Evolutionary conservation across 2,888 invertebrate species (phyloP).

Genomic region (Saturnia pavonia): DNA sequence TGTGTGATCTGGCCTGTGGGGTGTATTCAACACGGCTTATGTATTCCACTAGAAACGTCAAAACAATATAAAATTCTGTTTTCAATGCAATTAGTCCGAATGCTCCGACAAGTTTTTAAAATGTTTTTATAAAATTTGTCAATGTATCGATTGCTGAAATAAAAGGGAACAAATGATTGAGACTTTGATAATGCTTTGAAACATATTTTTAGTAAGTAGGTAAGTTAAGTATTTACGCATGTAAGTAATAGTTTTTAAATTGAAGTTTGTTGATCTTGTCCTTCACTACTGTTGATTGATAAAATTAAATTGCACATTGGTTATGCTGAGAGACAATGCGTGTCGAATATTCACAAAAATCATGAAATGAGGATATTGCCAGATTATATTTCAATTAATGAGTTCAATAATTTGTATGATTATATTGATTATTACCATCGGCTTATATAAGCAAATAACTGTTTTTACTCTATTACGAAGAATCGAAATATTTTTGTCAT

Average conservation of each 20-base stretch:
- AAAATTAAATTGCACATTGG: background rate
- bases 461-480: background rate
- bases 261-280: background rate
- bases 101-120: background rate
- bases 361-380: background rate
- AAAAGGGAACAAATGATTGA: background rate
- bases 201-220: too few species aligned
- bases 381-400: background rate
- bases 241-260: background rate
- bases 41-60: background rate
- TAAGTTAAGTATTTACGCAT: background rate
- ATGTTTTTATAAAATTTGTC: too few species aligned
- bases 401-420: background rate
- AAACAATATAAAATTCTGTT: background rate
- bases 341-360: background rate
- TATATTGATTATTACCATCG: background rate
- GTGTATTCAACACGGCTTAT: background rate
- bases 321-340: background rate
- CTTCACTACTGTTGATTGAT: background rate
- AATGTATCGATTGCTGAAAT: too few species aligned
- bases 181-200: background rate
- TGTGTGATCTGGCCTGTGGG: background rate
- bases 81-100: background rate
- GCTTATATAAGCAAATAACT: background rate
- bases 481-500: background rate